These are phyloP conservation scores for Aix galericulata DNA, from an alignment of 2,113 vertebrate genomes.

Conservation along the genomic window DNA sequence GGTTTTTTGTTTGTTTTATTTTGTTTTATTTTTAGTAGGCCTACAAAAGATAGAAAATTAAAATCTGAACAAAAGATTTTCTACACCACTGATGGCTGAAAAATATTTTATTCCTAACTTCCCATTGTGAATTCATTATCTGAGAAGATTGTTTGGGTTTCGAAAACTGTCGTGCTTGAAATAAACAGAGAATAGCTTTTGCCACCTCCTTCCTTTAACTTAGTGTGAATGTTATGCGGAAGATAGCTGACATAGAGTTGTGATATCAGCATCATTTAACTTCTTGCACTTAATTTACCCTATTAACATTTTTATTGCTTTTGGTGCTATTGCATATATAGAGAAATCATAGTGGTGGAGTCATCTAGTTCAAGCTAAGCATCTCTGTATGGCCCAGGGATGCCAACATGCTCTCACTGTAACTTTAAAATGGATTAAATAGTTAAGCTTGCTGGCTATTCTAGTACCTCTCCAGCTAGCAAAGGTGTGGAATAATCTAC, in stretches of 20 bases:
- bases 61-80: constrained; percentile 49
- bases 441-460: neutral
- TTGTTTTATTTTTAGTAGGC: neutral
- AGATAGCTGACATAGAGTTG: constrained; percentile 4
- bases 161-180: neutral
- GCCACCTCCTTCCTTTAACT: neutral
- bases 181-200: neutral
- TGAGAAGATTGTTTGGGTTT: constrained; percentile 42
- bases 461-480: neutral
- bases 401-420: neutral
- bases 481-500: neutral
- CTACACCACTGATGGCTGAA: constrained; percentile 20
- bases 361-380: neutral
- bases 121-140: constrained; percentile 62
- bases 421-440: neutral
- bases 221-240: neutral
- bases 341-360: neutral
- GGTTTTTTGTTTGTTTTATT: neutral
- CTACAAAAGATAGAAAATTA: constrained; percentile 66
- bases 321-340: neutral
- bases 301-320: constrained; percentile 48
- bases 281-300: constrained; percentile 43
- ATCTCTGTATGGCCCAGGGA: neutral
- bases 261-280: constrained; percentile 25
- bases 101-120: constrained; percentile 51